Evolutionary conservation across 2,113 vertebrate genomes (phyloP), one percentile per base, ranked within the genome.

Genomic region (Syngnathus scovelli): DNA sequence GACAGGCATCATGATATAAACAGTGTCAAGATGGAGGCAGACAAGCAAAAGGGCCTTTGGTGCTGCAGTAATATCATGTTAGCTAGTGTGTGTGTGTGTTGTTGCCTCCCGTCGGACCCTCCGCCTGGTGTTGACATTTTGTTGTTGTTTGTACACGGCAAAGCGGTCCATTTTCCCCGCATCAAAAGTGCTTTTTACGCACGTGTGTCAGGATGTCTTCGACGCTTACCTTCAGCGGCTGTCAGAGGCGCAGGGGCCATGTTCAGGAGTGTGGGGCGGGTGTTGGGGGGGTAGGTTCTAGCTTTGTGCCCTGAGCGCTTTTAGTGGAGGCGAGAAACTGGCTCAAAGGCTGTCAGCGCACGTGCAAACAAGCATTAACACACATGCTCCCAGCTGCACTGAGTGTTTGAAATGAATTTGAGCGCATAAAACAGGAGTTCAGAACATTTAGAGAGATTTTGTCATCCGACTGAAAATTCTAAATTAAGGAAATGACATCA

Each of bases 291-390:
- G 36, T 15, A 19, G 60, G 11, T 23, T 43, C n/a, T 16, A 44
- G 61, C 85, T 90, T 90, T 87, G 87, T 89, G 88, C 90, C 88
- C 86, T 90, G 85, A 91, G 89, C 89, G 79, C 39, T 89, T 91
- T 88, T 90, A 81, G 82, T 83, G 83, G 87, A 90, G 88, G 85
- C 85, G 81, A 86, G 78, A 88, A 36, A 85, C 76, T 79, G 86
- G 85, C 90, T 92, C 89, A 91, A 91, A 90, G 86, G 82, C 84
- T 91, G 89, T 90, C 90, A 90, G 81, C 77, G 81, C 81, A 82
- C 84, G 76, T 69, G 71, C 77, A 86, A 83, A 87, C 76, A 76
- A 72, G 83, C 80, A 82, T 81, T 78, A 63, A 33, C 6, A 56
- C 68, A 49, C 72, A 66, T 58, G 41, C 81, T 87, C 82, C 84